These are phyloP conservation scores for Chionis minor DNA, from an alignment of 2,113 vertebrate genomes.

Conservation along the genomic window DNA sequence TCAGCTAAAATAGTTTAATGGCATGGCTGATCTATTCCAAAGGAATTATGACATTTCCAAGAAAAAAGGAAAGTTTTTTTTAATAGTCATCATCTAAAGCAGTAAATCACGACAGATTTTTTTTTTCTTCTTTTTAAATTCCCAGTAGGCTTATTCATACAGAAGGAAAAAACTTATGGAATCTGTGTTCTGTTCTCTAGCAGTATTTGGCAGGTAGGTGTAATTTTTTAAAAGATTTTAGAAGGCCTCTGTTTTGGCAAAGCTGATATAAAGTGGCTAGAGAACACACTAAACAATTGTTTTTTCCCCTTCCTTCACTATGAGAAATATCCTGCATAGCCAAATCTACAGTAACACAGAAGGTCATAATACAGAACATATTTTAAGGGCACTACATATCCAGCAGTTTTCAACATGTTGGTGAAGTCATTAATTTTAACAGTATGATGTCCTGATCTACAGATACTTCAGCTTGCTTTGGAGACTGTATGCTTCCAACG, in stretches of 20 bases:
- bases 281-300: not conserved
- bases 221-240: not conserved
- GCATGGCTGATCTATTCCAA: not conserved
- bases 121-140: not conserved
- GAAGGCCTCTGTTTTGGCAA: not conserved
- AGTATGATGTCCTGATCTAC: not conserved
- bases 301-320: not conserved
- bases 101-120: not conserved
- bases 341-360: not conserved
- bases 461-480: not conserved
- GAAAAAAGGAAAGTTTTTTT: not conserved
- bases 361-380: not conserved
- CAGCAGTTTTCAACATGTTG: not conserved
- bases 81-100: not conserved
- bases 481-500: not conserved
- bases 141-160: not conserved
- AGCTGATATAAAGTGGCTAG: not conserved
- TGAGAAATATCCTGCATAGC: not conserved
- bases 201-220: not conserved
- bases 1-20: conserved; percentile 26
- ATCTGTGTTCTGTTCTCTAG: not conserved
- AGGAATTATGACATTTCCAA: conserved; percentile 33
- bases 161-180: not conserved
- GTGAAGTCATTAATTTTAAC: not conserved
- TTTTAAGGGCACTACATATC: not conserved